Percentiles rank a stretch among this genome's conserved stretches.
phyloP scores from a whole-genome alignment of 1,140 invertebrate species.

The Helicorthomorpha holstii region DNA sequence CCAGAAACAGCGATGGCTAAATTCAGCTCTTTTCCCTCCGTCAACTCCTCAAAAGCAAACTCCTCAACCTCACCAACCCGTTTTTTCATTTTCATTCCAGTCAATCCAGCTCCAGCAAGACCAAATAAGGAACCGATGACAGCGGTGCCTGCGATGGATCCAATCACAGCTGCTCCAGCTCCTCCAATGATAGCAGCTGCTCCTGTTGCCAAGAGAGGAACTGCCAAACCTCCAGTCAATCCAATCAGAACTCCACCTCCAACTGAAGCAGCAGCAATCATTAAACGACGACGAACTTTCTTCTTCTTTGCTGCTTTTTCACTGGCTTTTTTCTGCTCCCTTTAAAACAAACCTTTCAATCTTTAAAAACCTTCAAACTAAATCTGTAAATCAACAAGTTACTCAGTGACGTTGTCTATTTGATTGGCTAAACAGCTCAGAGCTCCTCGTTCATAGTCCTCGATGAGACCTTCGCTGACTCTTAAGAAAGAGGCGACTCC shows the following conservation, averaged over 20 bases:
- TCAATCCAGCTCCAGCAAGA: conserved; percentile 46
- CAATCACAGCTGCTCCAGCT: conserved; percentile 38
- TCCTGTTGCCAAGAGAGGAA: conserved; percentile 46
- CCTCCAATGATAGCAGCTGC: conserved; percentile 36
- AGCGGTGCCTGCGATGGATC: conserved; percentile 40
- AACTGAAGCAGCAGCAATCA: not conserved
- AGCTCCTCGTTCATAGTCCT: not conserved
- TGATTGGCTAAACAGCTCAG: not conserved
- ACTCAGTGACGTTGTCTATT: not conserved
- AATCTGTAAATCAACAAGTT: not conserved
- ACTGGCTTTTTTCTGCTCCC: not conserved
- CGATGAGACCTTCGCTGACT: not conserved
- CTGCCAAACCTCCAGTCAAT: conserved; percentile 45
- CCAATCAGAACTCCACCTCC: conserved; percentile 12
- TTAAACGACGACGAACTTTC: not conserved
- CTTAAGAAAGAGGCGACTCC: not conserved
- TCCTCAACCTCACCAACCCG: conserved; percentile 51
- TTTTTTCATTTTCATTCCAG: conserved; percentile 54
- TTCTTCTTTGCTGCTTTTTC: not conserved
- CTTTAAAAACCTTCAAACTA: not conserved
- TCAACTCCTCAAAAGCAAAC: conserved; percentile 42
- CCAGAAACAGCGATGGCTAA: conserved; percentile 48
- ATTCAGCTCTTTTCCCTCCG: conserved; percentile 29
- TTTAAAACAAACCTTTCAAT: not conserved
- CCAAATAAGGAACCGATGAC: conserved; percentile 49